These are phyloP conservation scores for Glyphotaelius pellucidus DNA, from an alignment of 2,888 invertebrate genomes.

Conservation along the genomic window DNA sequence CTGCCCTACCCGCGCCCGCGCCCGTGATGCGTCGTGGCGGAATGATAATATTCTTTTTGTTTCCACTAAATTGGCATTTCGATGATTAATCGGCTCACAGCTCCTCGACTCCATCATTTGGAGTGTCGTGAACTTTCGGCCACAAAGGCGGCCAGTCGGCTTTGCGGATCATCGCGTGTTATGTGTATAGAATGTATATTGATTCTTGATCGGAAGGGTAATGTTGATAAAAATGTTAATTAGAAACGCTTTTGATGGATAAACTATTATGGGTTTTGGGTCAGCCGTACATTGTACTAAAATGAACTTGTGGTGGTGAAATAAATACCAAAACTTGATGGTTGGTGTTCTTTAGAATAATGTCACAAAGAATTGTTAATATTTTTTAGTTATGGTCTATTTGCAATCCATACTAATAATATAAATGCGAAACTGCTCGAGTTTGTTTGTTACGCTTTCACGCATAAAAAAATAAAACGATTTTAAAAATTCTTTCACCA, in stretches of 20 bases:
- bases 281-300: neutral
- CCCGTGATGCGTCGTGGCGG: constrained; percentile 48
- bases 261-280: neutral
- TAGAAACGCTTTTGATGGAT: neutral
- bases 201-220: constrained; percentile 30
- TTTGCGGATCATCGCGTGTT: constrained; percentile 27
- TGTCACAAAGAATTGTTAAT: no score
- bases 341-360: no score
- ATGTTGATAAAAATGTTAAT: constrained; percentile 7
- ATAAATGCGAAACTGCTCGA: no score
- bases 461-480: no score
- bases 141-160: constrained; percentile 7
- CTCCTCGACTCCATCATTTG: constrained; percentile 48
- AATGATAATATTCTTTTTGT: constrained; percentile 57
- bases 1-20: neutral
- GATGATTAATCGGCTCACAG: constrained; percentile 62
- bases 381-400: no score
- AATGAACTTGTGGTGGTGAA: neutral
- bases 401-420: no score
- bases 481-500: no score
- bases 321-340: no score
- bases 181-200: neutral
- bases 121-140: constrained; percentile 50
- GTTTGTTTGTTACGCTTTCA: no score
- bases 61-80: constrained; percentile 64